A percentile compares a stretch with the other conserved stretches of the same genome.
These are phyloP conservation scores for Drosophila punjabiensis DNA, from an alignment of 1,140 invertebrate species.

Conservation along the genomic window DNA sequence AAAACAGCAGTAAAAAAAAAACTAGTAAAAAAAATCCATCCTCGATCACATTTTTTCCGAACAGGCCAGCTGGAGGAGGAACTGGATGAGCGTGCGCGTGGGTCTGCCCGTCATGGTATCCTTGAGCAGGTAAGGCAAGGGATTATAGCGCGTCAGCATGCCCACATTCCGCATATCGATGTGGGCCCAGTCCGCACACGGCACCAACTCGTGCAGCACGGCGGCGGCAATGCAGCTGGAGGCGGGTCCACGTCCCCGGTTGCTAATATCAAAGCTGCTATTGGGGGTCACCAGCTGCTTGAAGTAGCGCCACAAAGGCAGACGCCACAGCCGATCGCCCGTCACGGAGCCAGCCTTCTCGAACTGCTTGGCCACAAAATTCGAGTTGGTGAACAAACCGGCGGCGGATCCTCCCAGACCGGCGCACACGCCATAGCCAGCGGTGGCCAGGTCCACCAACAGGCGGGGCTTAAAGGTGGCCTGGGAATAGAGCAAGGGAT, in stretches of 20 bases:
- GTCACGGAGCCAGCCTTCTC: conserved; percentile 89
- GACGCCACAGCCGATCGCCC: conserved; percentile 95
- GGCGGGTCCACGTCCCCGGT: conserved; percentile 87
- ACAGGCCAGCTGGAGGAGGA: conserved; percentile 87
- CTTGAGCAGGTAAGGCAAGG: conserved; percentile 88
- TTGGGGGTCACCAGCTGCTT: conserved; percentile 88
- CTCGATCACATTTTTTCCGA: conserved; percentile 65
- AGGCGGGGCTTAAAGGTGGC: conserved; percentile 88
- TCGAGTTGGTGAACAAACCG: conserved; percentile 92
- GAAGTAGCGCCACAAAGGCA: conserved; percentile 94
- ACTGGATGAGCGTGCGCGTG: conserved; percentile 88
- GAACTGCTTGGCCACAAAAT: conserved; percentile 88
- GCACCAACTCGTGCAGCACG: conserved; percentile 90
- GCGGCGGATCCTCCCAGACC: conserved; percentile 91
- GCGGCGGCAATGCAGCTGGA: conserved; percentile 90
- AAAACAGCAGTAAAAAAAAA: conserved; percentile 10
- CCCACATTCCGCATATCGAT: conserved; percentile 90
- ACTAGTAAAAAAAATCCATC: not conserved
- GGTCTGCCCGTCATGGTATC: conserved; percentile 87
- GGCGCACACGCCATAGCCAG: conserved; percentile 85
- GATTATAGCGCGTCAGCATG: conserved; percentile 86
- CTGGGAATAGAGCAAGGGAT: conserved; percentile 94
- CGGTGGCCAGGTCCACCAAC: conserved; percentile 92
- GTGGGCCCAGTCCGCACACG: conserved; percentile 88
- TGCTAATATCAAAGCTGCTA: conserved; percentile 87